A percentile compares a stretch with the other conserved stretches of the same genome.
phyloP scores from a whole-genome alignment of 2,888 invertebrate genomes.

The Zygothrica quintamaculata region DNA sequence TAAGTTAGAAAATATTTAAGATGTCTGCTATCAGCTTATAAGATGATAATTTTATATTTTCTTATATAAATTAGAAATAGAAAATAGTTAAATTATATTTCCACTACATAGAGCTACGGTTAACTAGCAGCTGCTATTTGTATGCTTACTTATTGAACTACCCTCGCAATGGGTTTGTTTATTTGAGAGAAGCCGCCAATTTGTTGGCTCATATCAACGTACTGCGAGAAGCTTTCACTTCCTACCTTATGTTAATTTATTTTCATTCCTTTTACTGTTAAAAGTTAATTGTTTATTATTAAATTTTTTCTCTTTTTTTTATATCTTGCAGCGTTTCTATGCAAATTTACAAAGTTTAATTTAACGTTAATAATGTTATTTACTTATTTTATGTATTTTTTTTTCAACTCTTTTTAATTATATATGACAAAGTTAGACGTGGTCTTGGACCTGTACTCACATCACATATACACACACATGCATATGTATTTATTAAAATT shows the following conservation, averaged over 20 bases:
- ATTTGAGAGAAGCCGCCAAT: slow-evolving; percentile 18
- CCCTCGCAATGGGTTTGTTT: slow-evolving; percentile 30
- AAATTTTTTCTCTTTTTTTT: slow-evolving; percentile 8
- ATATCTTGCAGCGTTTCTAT: slow-evolving; percentile 34
- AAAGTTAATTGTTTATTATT: slow-evolving; percentile 7
- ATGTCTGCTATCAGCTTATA: no score
- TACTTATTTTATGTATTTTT: slow-evolving; percentile 27
- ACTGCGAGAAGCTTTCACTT: slow-evolving; percentile 6
- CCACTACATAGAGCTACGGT: no score
- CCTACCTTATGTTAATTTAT: slow-evolving; percentile 28
- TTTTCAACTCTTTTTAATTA: slow-evolving; percentile 28
- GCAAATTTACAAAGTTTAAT: slow-evolving; percentile 74
- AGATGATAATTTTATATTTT: no score
- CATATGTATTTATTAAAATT: slow-evolving; percentile 7
- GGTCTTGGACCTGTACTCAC: slow-evolving; percentile 30
- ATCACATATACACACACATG: slow-evolving; percentile 9
- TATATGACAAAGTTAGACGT: slow-evolving; percentile 43
- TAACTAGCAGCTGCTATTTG: no score
- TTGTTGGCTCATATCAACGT: slow-evolving; percentile 17
- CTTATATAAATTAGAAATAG: no score
- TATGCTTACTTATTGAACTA: background rate
- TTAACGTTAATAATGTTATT: slow-evolving; percentile 75
- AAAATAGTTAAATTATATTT: no score
- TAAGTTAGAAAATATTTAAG: no score
- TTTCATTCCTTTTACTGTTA: slow-evolving; percentile 5